Conservation (phyloP, 2,888 invertebrate genomes). For the Andrena dorsata region DNA sequence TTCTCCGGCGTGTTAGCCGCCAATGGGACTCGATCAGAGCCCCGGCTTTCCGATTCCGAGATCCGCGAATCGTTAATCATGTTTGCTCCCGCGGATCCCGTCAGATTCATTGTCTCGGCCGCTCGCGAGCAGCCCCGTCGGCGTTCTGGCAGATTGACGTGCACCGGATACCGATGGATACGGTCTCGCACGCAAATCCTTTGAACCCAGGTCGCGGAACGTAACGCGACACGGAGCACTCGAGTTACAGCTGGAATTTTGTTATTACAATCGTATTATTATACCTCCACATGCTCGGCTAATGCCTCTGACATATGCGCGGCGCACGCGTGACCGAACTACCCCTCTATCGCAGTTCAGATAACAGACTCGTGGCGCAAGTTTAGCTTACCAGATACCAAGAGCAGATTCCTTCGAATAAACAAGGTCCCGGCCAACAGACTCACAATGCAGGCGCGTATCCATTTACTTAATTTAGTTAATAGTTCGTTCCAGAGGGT, state of each 20-base stretch:
- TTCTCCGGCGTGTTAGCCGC: neutral
- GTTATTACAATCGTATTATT: neutral
- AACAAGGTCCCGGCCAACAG: neutral
- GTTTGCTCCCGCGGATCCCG: neutral
- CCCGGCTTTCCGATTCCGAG: neutral
- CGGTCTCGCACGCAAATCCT: neutral
- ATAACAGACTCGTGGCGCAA: neutral
- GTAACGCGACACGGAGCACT: neutral
- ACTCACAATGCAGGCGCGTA: neutral
- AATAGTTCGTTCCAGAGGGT: neutral
- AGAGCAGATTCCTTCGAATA: conserved; percentile 10
- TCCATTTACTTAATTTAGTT: neutral
- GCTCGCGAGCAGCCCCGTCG: neutral
- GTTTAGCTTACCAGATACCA: neutral
- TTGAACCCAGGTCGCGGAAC: neutral
- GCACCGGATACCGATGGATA: neutral
- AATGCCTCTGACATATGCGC: no score
- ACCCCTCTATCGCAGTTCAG: neutral
- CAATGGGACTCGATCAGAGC: neutral
- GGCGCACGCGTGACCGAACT: neutral
- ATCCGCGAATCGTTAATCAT: conserved; percentile 22
- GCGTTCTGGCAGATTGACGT: neutral
- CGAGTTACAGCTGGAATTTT: neutral
- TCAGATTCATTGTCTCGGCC: neutral
- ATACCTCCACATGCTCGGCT: no score